Evolutionary conservation across 1,140 invertebrate species (phyloP).

Genomic region (Cydia fagiglandana): DNA sequence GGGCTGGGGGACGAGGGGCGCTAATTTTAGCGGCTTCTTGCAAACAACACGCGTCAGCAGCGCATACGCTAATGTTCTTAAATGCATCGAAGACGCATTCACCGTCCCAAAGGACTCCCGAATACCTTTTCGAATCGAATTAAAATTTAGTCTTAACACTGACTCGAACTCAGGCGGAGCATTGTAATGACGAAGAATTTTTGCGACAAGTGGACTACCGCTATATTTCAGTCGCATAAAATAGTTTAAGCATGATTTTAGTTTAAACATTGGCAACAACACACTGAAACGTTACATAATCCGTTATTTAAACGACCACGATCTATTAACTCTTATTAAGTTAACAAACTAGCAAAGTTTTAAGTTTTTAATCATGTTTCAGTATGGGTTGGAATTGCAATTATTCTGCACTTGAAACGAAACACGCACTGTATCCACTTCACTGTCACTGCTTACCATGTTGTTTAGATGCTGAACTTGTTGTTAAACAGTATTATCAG

Average conservation of each 20-base stretch:
- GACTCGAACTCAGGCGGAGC: neutral
- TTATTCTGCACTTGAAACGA: constrained; percentile 9
- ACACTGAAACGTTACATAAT: constrained; percentile 27
- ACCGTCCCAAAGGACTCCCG: neutral
- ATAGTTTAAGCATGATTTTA: constrained; percentile 20
- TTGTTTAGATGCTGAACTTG: constrained; percentile 37
- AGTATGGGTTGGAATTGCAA: constrained; percentile 4
- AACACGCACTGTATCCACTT: constrained; percentile 10
- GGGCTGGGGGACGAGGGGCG: constrained; percentile 57
- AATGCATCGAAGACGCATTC: constrained; percentile 2
- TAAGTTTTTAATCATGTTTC: constrained; percentile 21
- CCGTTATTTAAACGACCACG: neutral
- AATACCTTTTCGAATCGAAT: neutral
- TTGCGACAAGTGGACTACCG: neutral
- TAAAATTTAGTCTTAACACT: neutral
- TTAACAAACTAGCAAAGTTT: neutral
- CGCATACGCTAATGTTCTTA: constrained; percentile 36
- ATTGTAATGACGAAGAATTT: neutral
- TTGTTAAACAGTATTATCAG: constrained; percentile 35
- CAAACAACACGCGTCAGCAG: constrained; percentile 57
- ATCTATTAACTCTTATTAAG: constrained; percentile 27
- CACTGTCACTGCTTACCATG: constrained; percentile 18
- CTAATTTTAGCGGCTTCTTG: constrained; percentile 68
- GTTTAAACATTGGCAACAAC: constrained; percentile 12
- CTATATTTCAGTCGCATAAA: neutral